phyloP scores from a whole-genome alignment of 53 echinoderm and acorn worm genomes.

The Astropecten irregularis region DNA sequence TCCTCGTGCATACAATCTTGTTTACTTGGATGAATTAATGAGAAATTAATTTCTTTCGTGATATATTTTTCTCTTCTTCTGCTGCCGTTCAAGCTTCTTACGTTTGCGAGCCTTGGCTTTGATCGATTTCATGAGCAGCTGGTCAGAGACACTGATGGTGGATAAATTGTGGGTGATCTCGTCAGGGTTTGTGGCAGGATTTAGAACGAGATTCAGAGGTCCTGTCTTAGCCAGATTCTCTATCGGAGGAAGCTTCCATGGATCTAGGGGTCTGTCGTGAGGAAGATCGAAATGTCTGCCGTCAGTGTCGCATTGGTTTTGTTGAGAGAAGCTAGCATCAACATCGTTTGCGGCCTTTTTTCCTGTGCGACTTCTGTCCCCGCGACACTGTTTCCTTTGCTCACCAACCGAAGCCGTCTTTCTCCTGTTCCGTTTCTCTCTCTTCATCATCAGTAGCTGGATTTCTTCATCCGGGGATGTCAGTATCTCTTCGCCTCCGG shows the following conservation, averaged over 20 bases:
- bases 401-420: background rate
- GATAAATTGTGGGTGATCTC: background rate
- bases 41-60: background rate
- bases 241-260: constrained; percentile 32
- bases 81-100: background rate
- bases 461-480: constrained; percentile 6
- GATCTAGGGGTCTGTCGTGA: constrained; percentile 17
- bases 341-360: background rate
- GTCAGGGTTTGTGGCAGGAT: background rate
- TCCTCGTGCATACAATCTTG: background rate
- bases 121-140: constrained; percentile 16
- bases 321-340: background rate
- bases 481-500: constrained; percentile 18
- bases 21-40: background rate
- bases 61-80: background rate
- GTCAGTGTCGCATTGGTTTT: background rate
- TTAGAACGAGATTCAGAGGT: constrained; percentile 15
- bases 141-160: background rate
- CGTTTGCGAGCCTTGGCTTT: background rate
- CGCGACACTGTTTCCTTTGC: background rate
- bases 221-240: constrained; percentile 12
- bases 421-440: background rate
- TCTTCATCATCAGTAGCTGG: constrained; percentile 12
- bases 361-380: background rate
- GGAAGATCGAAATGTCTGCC: constrained; percentile 9